These are phyloP conservation scores for Cryptocheilus praepositus DNA, from an alignment of 2,888 invertebrate genomes.

Conservation along the genomic window DNA sequence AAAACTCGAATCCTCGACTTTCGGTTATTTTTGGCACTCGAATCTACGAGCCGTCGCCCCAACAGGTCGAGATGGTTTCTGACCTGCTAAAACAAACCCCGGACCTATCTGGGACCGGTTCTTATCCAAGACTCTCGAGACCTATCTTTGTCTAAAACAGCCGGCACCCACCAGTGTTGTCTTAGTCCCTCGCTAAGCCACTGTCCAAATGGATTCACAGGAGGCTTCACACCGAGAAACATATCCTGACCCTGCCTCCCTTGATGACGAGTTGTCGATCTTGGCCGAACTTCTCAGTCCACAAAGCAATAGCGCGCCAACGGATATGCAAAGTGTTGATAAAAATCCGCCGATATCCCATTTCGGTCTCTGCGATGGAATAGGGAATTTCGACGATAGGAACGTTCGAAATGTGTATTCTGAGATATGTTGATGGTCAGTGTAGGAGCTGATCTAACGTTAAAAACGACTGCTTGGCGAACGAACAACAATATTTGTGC, in stretches of 20 bases:
- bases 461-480: too few relatives aligned
- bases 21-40: constrained; percentile 47
- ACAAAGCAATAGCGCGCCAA: too few relatives aligned
- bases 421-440: too few relatives aligned
- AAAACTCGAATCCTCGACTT: constrained; percentile 33
- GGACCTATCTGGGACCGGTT: constrained; percentile 52
- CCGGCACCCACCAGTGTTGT: constrained; percentile 50
- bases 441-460: too few relatives aligned
- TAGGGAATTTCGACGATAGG: too few relatives aligned
- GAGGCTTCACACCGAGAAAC: constrained; percentile 18
- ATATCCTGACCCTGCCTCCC: not conserved
- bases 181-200: constrained; percentile 50
- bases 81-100: constrained; percentile 65
- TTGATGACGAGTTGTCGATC: not conserved
- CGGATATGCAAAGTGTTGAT: too few relatives aligned
- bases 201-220: constrained; percentile 25
- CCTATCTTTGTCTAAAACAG: constrained; percentile 44
- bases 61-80: constrained; percentile 51
- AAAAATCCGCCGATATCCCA: too few relatives aligned
- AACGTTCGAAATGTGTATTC: too few relatives aligned
- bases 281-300: too few relatives aligned
- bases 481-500: too few relatives aligned
- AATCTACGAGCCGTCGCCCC: constrained; percentile 26
- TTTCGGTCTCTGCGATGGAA: too few relatives aligned
- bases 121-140: constrained; percentile 36